Evolutionary conservation across 2,113 vertebrate species (phyloP).

Genomic region (Sander vitreus): DNA sequence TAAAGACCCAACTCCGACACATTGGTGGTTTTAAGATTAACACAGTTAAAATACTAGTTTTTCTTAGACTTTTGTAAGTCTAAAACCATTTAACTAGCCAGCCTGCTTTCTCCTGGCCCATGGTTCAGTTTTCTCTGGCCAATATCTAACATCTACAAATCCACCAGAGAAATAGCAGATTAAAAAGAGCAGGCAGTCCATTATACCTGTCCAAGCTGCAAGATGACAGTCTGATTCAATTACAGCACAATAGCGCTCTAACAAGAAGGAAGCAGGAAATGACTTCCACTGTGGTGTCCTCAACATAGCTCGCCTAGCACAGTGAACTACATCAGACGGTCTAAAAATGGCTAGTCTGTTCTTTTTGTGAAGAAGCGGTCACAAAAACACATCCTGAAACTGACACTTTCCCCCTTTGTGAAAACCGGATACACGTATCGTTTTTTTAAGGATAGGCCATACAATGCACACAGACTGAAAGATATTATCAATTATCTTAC

Average conservation of each 20-base stretch:
- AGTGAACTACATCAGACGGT: neutral
- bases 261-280: slow-evolving; percentile 64
- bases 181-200: slow-evolving; percentile 49
- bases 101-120: neutral
- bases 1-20: neutral
- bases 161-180: slow-evolving; percentile 47
- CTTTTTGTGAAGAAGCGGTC: slow-evolving; percentile 20
- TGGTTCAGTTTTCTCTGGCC: slow-evolving; percentile 14
- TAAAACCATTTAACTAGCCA: neutral
- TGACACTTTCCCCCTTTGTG: slow-evolving; percentile 1
- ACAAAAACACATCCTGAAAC: slow-evolving; percentile 19
- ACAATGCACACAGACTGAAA: slow-evolving; percentile 2
- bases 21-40: neutral
- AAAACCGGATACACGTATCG: neutral
- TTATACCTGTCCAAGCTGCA: slow-evolving; percentile 54
- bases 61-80: too few relatives aligned
- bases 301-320: slow-evolving; percentile 19
- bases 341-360: slow-evolving; percentile 31
- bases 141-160: slow-evolving; percentile 17
- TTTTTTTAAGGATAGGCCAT: slow-evolving; percentile 3
- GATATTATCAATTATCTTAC: slow-evolving; percentile 9
- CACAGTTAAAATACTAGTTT: neutral
- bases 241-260: slow-evolving; percentile 54
- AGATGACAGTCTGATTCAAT: slow-evolving; percentile 70
- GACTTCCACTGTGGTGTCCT: slow-evolving; percentile 53